Percentiles rank a stretch among this genome's conserved stretches.
These are phyloP conservation scores for Gobiocypris rarus DNA, from an alignment of 2,113 vertebrate species.

Conservation along the genomic window DNA sequence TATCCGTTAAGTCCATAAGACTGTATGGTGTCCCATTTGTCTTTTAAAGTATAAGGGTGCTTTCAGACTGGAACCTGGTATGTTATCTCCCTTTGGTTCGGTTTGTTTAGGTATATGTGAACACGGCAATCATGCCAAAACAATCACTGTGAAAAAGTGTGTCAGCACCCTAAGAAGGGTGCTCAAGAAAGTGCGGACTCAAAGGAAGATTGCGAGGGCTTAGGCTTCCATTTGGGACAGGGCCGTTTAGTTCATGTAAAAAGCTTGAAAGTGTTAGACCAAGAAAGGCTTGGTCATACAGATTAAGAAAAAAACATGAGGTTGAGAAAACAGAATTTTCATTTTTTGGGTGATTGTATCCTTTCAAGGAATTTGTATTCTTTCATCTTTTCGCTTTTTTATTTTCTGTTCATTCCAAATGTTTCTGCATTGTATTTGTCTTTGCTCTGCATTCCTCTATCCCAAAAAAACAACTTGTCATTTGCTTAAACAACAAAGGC, in stretches of 20 bases:
- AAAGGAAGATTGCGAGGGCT: too few species aligned
- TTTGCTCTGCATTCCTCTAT: conserved; percentile 31
- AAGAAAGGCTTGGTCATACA: not conserved
- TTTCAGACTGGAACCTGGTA: too few species aligned
- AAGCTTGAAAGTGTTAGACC: not conserved
- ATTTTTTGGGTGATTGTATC: not conserved
- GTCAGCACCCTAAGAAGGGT: too few species aligned
- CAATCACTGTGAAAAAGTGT: too few species aligned
- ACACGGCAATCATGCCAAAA: too few species aligned
- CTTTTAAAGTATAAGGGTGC: too few species aligned
- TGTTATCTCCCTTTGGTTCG: too few species aligned
- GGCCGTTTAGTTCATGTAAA: not conserved
- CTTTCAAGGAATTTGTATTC: not conserved
- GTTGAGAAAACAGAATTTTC: not conserved
- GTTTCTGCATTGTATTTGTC: not conserved
- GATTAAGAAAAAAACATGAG: not conserved
- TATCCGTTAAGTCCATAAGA: too few species aligned
- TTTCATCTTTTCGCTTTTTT: not conserved
- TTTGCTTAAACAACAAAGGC: not conserved
- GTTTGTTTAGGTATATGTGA: too few species aligned
- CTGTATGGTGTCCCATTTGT: too few species aligned
- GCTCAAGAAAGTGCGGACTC: too few species aligned
- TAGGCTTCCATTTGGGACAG: too few species aligned
- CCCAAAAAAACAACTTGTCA: conserved; percentile 10
- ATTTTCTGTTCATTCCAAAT: not conserved